Percentiles rank a stretch among this genome's conserved stretches.
Evolutionary conservation across 2,113 vertebrate species (phyloP).

Genomic region (Pithys albifrons): DNA sequence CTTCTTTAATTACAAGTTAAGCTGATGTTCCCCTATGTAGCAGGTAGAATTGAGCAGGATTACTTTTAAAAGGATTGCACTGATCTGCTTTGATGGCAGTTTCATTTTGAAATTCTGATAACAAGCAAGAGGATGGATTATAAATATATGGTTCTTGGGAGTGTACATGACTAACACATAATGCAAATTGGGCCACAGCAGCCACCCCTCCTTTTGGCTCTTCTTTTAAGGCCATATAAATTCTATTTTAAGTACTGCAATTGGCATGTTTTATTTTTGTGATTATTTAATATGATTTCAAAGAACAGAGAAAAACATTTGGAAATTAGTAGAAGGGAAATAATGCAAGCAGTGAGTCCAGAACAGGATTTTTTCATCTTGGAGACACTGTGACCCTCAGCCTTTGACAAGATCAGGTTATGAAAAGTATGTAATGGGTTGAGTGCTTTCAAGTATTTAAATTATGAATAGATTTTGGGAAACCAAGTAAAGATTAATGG

Average conservation of each 20-base stretch:
- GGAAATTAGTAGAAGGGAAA: neutral
- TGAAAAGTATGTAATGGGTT: neutral
- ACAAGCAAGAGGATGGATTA: slow-evolving; percentile 35
- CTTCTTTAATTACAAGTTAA: slow-evolving; percentile 69
- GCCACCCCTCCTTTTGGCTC: neutral
- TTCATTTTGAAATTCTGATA: slow-evolving; percentile 57
- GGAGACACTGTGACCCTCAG: neutral
- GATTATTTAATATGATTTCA: neutral
- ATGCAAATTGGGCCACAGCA: neutral
- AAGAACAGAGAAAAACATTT: neutral
- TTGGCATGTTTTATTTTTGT: neutral
- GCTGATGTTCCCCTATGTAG: slow-evolving; percentile 61
- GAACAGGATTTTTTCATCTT: neutral
- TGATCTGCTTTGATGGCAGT: slow-evolving; percentile 64
- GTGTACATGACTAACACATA: neutral
- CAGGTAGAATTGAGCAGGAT: slow-evolving; percentile 62
- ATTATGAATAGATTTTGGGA: neutral
- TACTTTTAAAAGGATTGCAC: slow-evolving; percentile 72
- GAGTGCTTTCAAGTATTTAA: neutral
- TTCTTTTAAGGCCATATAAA: neutral
- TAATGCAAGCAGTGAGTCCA: neutral
- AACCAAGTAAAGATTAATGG: neutral
- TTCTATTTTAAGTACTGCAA: neutral
- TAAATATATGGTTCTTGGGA: neutral
- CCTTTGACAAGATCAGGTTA: neutral